Evolutionary conservation across 2,888 invertebrate genomes (phyloP).

Genomic region (Zonitis immaculata): DNA sequence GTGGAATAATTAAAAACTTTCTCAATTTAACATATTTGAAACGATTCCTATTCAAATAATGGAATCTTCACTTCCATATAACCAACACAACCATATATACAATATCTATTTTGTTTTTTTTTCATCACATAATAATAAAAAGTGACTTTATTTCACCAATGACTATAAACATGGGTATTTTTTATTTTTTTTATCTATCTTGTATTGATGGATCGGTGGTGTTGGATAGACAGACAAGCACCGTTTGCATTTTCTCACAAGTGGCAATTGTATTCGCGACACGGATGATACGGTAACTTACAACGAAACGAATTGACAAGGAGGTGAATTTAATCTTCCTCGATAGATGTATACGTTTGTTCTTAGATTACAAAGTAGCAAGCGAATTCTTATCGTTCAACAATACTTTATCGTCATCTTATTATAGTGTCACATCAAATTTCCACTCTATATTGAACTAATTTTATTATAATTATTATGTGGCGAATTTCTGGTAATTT

Average conservation of each 20-base stretch:
- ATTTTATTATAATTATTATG: neutral
- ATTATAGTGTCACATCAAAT: conserved; percentile 4
- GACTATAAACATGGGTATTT: too few species aligned
- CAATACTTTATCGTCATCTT: conserved; percentile 4
- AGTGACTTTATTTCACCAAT: too few species aligned
- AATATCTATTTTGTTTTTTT: too few species aligned
- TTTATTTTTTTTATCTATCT: too few species aligned
- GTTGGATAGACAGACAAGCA: neutral
- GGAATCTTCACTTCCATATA: too few species aligned
- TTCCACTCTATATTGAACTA: conserved; percentile 1
- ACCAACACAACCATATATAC: too few species aligned
- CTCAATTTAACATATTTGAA: neutral
- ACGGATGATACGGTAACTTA: conserved; percentile 27
- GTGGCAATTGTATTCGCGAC: conserved; percentile 7
- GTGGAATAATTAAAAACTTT: conserved; percentile 10
- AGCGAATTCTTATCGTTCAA: conserved; percentile 1
- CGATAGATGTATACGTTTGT: conserved; percentile 16
- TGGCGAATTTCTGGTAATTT: conserved; percentile 5
- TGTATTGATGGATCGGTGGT: neutral
- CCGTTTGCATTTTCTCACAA: neutral
- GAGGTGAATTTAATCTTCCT: conserved; percentile 36
- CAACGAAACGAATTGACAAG: conserved; percentile 32
- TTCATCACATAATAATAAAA: too few species aligned
- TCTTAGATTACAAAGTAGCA: conserved; percentile 30
- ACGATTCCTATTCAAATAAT: too few species aligned